Evolutionary conservation across 2,888 invertebrate genomes (phyloP), one percentile per base, ranked within the genome.

Genomic region (Gerris lacustris): DNA sequence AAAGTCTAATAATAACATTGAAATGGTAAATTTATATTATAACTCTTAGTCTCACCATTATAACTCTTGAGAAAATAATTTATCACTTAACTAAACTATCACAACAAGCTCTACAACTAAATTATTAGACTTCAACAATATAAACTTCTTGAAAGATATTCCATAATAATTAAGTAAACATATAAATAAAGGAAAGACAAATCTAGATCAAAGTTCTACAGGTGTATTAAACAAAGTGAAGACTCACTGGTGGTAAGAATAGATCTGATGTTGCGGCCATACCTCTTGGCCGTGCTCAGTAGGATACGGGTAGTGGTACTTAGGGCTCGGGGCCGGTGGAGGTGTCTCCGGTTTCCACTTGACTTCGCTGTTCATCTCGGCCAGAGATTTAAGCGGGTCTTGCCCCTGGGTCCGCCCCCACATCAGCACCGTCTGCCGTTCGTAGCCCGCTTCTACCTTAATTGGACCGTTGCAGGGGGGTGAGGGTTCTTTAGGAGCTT

Each of bases 391-490:
- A 15, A 83, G 77, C 0, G 82, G 82, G 73, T 83, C 82, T 2
- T 78, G 75, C 73, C 76, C 76, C 72, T 69, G 76, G 70, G 69
- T 74, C 72, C 66, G 76, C 72, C 94, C 94, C 94, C 94, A 95
- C 94, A 95, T 94, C 66, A 95, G 85, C 70, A 94, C 95, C 11
- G 94, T 95, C 81, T 95, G 94, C 66, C 95, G 85, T 82, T 64
- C 64, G 64, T 64, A 64, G 7, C 64, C 31, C 31, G 18, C 64
- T 64, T 64, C 64, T 7, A 64, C 64, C 18, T 64, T 64, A 9
- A 64, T 31, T 7, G 31, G 31, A 64, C 64, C 64, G 17, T 64
- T 64, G 15, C 55, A 55, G 11, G 64, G 31, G 9, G 64, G 64
- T n/a, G 64, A 64, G 17, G 64, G 31, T 64, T 64, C 64, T 64